Conservation (phyloP, 2,113 vertebrate genomes). For the Serilophus lunatus region DNA sequence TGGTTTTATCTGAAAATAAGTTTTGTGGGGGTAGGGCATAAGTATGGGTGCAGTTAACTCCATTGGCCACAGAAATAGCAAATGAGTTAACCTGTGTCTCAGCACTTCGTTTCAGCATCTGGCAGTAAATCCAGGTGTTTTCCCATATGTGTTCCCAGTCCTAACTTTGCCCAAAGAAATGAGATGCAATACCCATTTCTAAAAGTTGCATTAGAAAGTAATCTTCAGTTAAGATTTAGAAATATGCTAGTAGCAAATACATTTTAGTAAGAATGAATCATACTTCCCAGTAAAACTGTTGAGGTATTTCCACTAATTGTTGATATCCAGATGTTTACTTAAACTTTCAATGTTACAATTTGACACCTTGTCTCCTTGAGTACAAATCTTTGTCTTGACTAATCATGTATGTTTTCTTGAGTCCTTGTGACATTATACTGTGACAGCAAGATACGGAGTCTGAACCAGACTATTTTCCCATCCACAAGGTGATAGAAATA, state of each 20-base stretch:
- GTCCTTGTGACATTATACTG: background rate
- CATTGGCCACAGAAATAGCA: background rate
- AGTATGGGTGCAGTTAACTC: background rate
- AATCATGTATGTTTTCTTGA: background rate
- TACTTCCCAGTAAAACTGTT: background rate
- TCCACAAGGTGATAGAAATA: background rate
- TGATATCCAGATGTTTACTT: background rate
- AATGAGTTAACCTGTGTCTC: background rate
- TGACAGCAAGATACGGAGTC: background rate
- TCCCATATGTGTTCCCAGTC: background rate
- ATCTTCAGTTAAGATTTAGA: background rate
- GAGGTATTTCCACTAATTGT: slow-evolving; percentile 25
- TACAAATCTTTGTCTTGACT: background rate
- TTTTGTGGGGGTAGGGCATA: background rate
- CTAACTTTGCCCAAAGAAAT: background rate
- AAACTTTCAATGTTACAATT: background rate
- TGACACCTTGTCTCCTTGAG: background rate
- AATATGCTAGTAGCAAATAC: background rate
- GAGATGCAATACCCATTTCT: background rate
- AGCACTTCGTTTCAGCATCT: background rate
- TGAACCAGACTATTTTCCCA: background rate
- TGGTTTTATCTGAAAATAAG: background rate
- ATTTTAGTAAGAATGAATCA: background rate
- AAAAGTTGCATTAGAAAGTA: background rate
- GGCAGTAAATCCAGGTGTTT: background rate